phyloP scores from a whole-genome alignment of 2,113 vertebrate species.

The Hassar affinis region DNA sequence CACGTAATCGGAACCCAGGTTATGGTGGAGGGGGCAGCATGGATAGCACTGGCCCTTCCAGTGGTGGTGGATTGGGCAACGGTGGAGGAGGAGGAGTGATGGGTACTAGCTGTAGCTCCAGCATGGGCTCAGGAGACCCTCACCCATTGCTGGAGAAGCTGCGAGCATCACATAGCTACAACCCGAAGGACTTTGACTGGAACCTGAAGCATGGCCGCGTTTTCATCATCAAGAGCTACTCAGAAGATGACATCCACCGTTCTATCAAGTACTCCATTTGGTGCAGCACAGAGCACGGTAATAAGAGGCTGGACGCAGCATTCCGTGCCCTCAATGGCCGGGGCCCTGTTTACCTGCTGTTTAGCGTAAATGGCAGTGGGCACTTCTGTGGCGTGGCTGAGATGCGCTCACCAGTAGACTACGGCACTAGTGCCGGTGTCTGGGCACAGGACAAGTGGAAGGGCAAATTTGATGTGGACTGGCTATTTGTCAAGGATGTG shows the following conservation, averaged over 20 bases:
- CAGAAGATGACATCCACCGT: constrained; percentile 96
- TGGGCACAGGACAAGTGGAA: constrained; percentile 99
- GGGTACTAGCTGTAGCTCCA: constrained; percentile 2
- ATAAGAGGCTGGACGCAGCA: constrained; percentile 92
- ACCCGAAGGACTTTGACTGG: constrained; percentile 96
- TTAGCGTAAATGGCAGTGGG: constrained; percentile 97
- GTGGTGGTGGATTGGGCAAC: constrained; percentile 67
- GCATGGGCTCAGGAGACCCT: constrained; percentile 71
- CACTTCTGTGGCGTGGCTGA: constrained; percentile 97
- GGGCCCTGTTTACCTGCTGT: constrained; percentile 92
- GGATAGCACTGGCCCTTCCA: constrained; percentile 71
- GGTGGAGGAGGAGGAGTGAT: constrained; percentile 56
- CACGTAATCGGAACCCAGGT: constrained; percentile 85
- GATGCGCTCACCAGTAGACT: constrained; percentile 98
- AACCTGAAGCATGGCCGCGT: constrained; percentile 90
- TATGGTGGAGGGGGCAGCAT: constrained; percentile 78
- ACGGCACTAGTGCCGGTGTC: constrained; percentile 94
- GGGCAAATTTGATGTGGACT: constrained; percentile 97
- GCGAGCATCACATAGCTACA: constrained; percentile 94
- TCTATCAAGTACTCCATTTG: constrained; percentile 99
- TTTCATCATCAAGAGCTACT: constrained; percentile 98
- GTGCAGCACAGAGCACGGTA: constrained; percentile 97
- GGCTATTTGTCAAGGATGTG: constrained; percentile 99
- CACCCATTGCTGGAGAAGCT: constrained; percentile 94
- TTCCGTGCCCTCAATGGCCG: constrained; percentile 86